Base-by-base conservation (phyloP, 2,888 invertebrate genomes). In the Anarsia innoxiella region DNA sequence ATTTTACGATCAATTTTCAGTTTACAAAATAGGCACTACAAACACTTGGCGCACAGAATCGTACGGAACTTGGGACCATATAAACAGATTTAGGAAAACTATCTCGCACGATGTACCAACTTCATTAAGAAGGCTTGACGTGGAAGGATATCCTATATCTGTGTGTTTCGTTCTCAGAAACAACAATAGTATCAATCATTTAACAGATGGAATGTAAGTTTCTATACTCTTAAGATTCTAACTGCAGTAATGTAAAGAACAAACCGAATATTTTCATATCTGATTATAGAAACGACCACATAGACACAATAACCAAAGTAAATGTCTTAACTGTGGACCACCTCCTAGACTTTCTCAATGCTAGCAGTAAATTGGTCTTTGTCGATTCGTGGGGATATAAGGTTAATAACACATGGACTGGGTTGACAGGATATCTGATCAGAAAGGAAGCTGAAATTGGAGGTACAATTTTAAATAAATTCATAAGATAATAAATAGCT, bases 281-380 rank as follows among this genome's bases (percentile, higher is more conserved):
- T n/a, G 1, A 8, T 28, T 28, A 2, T 6, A 85, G 86, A 26
- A 66, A 83, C 38, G 82, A 80, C 40, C 75, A 86, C 45, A 69
- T 78, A 36, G 90, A 90, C 56, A 88, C 89, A 9, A 88, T 90
- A 31, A 87, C 88, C 2, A 90, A 90, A 66, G 89, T 88, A 1
- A 88, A 88, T 63, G 89, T 87, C 53, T 79, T 86, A 1, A 72
- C 89, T 9, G 87, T 88, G 1, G 82, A 87, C 52, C 86, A 88
- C 54, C 55, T 89, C 26, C 53, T 86, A 1, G 87, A 88, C 53
- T 86, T 86, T 45, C 58, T 89, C 13, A 88, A 89, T 46, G 88
- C 87, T 3, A 77, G 66, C n/a, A 73, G 87, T 50, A 76, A 73
- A 37, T 87, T 82, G 59, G 56, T 84, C 2, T 79, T 86, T 43